Evolutionary conservation across 2,797 vertebrate genomes (phyloP), one percentile per base, ranked within the genome.

Genomic region (Enteromius argenteus): DNA sequence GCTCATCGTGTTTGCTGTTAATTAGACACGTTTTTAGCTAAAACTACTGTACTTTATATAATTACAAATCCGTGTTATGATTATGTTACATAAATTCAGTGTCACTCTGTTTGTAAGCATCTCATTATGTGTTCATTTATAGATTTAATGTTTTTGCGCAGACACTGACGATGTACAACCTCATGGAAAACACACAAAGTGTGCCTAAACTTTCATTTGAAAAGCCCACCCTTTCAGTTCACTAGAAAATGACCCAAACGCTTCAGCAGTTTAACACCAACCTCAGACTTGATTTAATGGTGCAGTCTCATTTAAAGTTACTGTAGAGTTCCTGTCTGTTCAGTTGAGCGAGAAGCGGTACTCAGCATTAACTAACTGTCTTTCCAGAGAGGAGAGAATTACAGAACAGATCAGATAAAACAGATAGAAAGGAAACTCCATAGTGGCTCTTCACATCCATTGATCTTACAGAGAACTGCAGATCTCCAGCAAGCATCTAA

Each of bases 371-470:
- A 80, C 35, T 32, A 74, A 66, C 80, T 81, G 51, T 3, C 51
- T 79, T 81, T 80, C 51, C 46, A 53, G 51, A 83, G 10, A 35
- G 51, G 21, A 80, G 51, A 46, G 76, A 79, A 67, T 56, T 60
- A 71, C 68, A 85, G 73, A 73, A 69, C 67, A 79, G 78, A 87
- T 84, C 66, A 80, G 80, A 86, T 85, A 49, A 62, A 81, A 37
- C 67, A 60, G 64, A 62, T 19, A 81, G 10, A 67, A 51, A 44
- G 67, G 84, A 75, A 67, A 75, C 46, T 80, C 62, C 21, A 74
- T 44, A 56, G 32, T 78, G 51, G 44, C 74, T 79, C 35, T 74
- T 68, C 66, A 86, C 49, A 60, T 76, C 37, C 42, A 86, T 79
- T 58, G 78, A 81, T 85, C 82, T 30, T 32, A 37, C 44, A 9